A percentile compares a stretch with the other conserved stretches of the same genome.
Conservation (phyloP, 2,888 invertebrate species). For the Allophyes oxyacanthae region DNA sequence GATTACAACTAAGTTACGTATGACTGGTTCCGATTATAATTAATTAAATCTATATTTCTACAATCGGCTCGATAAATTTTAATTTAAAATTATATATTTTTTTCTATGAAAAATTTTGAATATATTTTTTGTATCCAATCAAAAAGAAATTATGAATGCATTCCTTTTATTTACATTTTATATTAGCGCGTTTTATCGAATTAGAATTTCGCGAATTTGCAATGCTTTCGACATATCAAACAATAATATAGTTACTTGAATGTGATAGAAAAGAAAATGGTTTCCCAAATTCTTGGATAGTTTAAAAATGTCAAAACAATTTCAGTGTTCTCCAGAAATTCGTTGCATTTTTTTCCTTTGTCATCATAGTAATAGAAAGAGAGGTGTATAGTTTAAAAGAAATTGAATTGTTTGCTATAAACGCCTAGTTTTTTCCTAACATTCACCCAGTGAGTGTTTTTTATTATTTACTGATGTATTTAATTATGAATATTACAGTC, state of each 20-base stretch:
- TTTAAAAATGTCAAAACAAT: conserved; percentile 11
- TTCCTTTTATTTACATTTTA: conserved; percentile 39
- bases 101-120: conserved; percentile 14
- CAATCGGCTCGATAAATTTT: neutral
- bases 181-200: conserved; percentile 24
- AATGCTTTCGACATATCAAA: conserved; percentile 45
- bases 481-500: neutral
- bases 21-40: conserved; percentile 1
- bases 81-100: conserved; percentile 12
- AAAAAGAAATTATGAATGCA: conserved; percentile 46
- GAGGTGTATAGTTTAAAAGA: conserved; percentile 15
- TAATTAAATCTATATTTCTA: neutral
- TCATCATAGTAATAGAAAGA: conserved; percentile 27
- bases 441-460: neutral
- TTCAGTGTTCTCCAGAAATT: conserved; percentile 8
- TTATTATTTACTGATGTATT: neutral
- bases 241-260: conserved; percentile 35
- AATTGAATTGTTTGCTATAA: conserved; percentile 8
- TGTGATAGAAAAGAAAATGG: conserved; percentile 49
- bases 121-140: conserved; percentile 30
- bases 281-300: conserved; percentile 31
- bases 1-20: conserved; percentile 13
- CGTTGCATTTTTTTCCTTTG: conserved; percentile 18
- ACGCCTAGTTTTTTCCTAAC: conserved; percentile 1
- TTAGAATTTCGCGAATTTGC: conserved; percentile 30